Conservation (phyloP, 2,113 vertebrate species). For the Azemiops feae region DNA sequence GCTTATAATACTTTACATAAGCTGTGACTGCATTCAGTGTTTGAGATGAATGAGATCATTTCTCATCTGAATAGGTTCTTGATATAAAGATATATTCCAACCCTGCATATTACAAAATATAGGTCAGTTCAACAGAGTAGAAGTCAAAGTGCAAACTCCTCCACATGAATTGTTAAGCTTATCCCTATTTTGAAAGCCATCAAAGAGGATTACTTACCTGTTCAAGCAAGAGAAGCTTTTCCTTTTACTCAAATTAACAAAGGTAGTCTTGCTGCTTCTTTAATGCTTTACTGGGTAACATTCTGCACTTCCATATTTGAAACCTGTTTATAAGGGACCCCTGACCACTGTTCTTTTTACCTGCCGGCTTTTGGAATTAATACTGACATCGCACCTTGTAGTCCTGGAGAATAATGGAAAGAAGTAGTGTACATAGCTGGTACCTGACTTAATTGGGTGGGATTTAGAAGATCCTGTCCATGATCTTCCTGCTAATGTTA, state of each 20-base stretch:
- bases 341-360: conserved; percentile 47
- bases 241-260: conserved; percentile 63
- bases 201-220: conserved; percentile 62
- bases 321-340: conserved; percentile 38
- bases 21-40: neutral
- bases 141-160: conserved; percentile 55
- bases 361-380: conserved; percentile 13
- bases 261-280: conserved; percentile 43
- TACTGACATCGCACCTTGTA: conserved; percentile 23
- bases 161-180: conserved; percentile 62
- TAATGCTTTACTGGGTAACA: conserved; percentile 42
- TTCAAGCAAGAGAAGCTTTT: conserved; percentile 64
- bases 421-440: neutral
- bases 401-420: conserved; percentile 8
- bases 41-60: neutral
- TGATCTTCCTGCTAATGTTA: conserved; percentile 29
- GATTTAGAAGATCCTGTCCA: conserved; percentile 26
- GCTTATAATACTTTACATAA: neutral
- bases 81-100: conserved; percentile 38
- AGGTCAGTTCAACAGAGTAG: conserved; percentile 58
- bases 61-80: neutral
- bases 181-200: conserved; percentile 58
- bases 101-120: conserved; percentile 48
- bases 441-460: conserved; percentile 29
- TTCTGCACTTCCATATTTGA: conserved; percentile 29